A percentile compares a stretch with the other conserved stretches of the same genome.
phyloP scores from a whole-genome alignment of 2,888 invertebrate genomes.

The Fabriciana adippe region DNA sequence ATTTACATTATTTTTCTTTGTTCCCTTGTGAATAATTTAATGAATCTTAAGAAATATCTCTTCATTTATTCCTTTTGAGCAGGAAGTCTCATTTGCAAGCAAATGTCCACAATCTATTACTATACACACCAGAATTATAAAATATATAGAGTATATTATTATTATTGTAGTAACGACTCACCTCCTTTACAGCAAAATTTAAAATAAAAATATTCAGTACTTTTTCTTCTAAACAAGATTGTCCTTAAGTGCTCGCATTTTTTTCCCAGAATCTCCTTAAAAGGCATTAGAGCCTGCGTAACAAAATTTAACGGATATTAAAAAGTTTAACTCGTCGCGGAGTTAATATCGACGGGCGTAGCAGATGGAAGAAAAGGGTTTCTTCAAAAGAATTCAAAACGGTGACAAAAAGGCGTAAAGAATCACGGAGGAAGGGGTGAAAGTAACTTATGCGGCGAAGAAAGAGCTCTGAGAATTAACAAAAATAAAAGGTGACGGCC shows the following conservation, averaged over 20 bases:
- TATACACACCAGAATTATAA: neutral
- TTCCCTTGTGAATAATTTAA: conserved; percentile 80
- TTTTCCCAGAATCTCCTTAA: conserved; percentile 56
- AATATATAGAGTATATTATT: neutral
- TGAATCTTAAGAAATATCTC: conserved; percentile 74
- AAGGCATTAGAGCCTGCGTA: conserved; percentile 72
- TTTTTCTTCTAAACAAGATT: conserved; percentile 42
- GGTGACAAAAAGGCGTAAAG: conserved; percentile 82
- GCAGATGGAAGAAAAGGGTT: conserved; percentile 79
- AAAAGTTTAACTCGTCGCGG: conserved; percentile 78
- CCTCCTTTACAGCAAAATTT: neutral
- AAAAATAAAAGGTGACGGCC: conserved; percentile 82
- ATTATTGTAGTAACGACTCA: too few species aligned
- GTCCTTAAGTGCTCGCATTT: conserved; percentile 45
- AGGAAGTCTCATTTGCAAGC: conserved; percentile 35
- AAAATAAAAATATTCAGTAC: conserved; percentile 11
- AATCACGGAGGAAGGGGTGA: conserved; percentile 74
- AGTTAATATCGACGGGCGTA: conserved; percentile 83
- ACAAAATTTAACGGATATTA: conserved; percentile 82
- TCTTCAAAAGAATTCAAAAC: conserved; percentile 80
- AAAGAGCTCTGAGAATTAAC: conserved; percentile 78
- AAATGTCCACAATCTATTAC: conserved; percentile 13
- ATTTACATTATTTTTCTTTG: conserved; percentile 77
- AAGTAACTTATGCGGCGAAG: conserved; percentile 82
- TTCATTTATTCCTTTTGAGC: conserved; percentile 47